Conservation (phyloP, 2,113 vertebrate species). For the Syngnathoides biaculeatus region DNA sequence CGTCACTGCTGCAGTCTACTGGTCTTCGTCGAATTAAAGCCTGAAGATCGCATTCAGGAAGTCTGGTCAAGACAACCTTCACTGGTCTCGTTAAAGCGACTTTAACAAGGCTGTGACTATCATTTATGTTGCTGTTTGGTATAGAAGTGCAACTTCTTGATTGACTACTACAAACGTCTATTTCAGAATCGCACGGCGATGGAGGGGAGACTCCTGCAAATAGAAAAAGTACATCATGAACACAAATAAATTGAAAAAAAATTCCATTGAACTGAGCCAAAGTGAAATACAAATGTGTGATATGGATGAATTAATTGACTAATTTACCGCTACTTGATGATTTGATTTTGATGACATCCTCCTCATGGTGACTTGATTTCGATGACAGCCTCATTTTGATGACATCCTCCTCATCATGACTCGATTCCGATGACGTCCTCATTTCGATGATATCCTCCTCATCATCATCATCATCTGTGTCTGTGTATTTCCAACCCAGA, state of each 20-base stretch:
- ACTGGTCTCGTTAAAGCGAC: background rate
- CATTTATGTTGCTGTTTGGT: background rate
- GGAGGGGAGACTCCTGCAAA: constrained; percentile 20
- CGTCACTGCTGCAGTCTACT: background rate
- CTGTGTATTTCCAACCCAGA: constrained; percentile 62
- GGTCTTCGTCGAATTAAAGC: background rate
- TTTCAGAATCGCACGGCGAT: background rate
- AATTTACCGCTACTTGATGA: background rate
- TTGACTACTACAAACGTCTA: background rate
- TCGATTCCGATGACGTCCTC: background rate
- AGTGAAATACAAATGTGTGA: background rate
- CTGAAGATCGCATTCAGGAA: background rate
- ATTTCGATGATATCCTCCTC: background rate
- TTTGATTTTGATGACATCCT: no score
- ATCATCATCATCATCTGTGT: constrained; percentile 50
- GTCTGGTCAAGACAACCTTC: background rate
- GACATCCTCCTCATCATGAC: no score
- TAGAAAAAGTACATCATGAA: background rate
- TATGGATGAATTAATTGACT: background rate
- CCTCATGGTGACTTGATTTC: no score
- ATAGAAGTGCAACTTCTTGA: background rate
- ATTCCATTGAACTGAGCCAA: background rate
- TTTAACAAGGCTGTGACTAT: background rate
- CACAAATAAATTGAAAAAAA: background rate
- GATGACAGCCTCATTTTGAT: no score